Base-by-base conservation (phyloP, 1,140 invertebrate species). In the Chymomyza costata region DNA sequence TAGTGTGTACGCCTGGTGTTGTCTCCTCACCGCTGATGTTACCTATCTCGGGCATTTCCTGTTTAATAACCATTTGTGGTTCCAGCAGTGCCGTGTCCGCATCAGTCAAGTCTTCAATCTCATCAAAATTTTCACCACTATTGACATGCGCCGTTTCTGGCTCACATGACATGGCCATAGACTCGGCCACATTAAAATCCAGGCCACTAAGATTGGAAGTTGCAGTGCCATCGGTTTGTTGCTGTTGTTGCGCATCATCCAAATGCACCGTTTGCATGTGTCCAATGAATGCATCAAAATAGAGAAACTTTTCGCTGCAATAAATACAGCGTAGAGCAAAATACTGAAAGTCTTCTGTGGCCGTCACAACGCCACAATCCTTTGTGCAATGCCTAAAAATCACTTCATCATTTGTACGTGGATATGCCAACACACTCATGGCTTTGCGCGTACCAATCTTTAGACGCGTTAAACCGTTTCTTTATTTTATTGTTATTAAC, bases 361-460 rank as follows among this genome's bases (percentile, higher is more conserved):
- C 71, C 60, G 82, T 82, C 18, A 84, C 76, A 53, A 83, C 61
- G 32, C 82, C 82, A 56, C 82, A 84, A 53, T 83, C 65, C 69
- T 84, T 84, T 55, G 67, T 78, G 59, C 82, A 84, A 37, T 73
- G 68, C 17, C 69, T 61, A 61, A 84, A 82, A 60, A 84, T 80
- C 37, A 82, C 82, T 43, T 82, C 81, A 53, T 84, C 82, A 61
- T 70, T 84, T 62, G 74, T 83, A 61, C 82, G 82, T 71, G 68
- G 76, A 84, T 84, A 84, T 60, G 82, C 71, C 61, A 84, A 62
- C 56, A 84, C 68, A 65, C 82, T 84, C 82, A 84, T 84, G 34
- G 62, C 62, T 57, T 45, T 34, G 64, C 63, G 57, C 61, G 47
- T n/a, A n/a, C n/a, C n/a, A n/a, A n/a, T n/a, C n/a, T n/a, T n/a